Percentiles rank a stretch among this genome's conserved stretches.
Evolutionary conservation across 2,888 invertebrate genomes (phyloP).

Genomic region (Andrena chrysosceles): DNA sequence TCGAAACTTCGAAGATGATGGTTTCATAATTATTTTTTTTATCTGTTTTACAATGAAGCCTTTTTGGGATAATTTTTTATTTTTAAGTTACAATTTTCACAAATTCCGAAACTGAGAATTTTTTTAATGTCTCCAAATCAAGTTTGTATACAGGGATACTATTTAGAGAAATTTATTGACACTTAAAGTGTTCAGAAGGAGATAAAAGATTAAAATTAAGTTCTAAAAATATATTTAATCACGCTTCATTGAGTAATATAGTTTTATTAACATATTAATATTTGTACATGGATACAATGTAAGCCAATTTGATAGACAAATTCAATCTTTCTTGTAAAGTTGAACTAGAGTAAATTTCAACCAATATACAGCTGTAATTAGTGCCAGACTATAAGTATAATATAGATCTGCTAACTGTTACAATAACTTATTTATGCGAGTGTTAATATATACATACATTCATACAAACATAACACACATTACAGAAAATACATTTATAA

Average conservation of each 20-base stretch:
- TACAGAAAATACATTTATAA: no score
- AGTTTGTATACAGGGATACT: not conserved
- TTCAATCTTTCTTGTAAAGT: not conserved
- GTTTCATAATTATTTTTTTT: not conserved
- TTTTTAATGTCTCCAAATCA: not conserved
- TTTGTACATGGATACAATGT: not conserved
- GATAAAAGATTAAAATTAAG: not conserved
- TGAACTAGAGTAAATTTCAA: no score
- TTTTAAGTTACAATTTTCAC: not conserved
- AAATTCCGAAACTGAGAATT: not conserved
- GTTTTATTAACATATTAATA: constrained; percentile 5
- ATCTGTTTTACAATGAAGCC: not conserved
- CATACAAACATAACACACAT: no score
- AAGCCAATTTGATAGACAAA: not conserved
- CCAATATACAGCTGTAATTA: no score
- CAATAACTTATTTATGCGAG: no score
- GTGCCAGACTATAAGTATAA: no score
- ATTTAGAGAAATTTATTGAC: not conserved
- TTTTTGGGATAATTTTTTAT: not conserved
- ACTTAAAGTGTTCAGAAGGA: not conserved
- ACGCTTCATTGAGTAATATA: not conserved
- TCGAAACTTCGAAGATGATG: not conserved
- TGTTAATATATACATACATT: no score
- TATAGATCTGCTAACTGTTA: no score
- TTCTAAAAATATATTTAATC: constrained; percentile 1